Conservation (phyloP, 2,113 vertebrate species). For the Dissostichus mawsoni region DNA sequence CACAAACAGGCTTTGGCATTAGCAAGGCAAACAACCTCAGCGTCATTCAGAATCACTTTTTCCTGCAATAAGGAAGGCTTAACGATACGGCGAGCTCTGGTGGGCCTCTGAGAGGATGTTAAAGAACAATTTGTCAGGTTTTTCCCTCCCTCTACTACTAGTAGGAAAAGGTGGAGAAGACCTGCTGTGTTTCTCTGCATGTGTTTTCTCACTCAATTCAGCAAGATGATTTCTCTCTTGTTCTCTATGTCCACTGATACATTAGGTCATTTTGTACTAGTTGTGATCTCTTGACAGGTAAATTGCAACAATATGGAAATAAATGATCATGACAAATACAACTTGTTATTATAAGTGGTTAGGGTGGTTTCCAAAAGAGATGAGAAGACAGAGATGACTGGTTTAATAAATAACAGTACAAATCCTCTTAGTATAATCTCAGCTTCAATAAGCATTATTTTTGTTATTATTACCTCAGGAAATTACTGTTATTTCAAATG, state of each 20-base stretch:
- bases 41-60: constrained; percentile 34
- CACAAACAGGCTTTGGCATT: constrained; percentile 64
- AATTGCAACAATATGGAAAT: background rate
- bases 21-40: constrained; percentile 58
- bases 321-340: background rate
- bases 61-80: constrained; percentile 25
- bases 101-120: constrained; percentile 35
- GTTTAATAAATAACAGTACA: background rate
- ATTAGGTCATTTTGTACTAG: background rate
- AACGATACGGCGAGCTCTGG: constrained; percentile 4
- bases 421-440: background rate
- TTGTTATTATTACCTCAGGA: constrained; percentile 9
- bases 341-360: constrained; percentile 1
- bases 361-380: background rate
- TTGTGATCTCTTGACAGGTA: constrained; percentile 1
- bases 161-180: background rate
- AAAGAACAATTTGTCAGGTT: constrained; percentile 33
- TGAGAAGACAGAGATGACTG: constrained; percentile 9
- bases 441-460: background rate
- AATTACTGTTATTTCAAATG: constrained; percentile 27
- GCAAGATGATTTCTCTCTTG: background rate
- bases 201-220: background rate
- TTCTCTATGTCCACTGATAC: constrained; percentile 1
- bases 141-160: constrained; percentile 10
- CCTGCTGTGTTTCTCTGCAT: background rate